A percentile compares a stretch with the other conserved stretches of the same genome.
phyloP scores from a whole-genome alignment of 2,797 vertebrate genomes.

The Australoheros facetus region DNA sequence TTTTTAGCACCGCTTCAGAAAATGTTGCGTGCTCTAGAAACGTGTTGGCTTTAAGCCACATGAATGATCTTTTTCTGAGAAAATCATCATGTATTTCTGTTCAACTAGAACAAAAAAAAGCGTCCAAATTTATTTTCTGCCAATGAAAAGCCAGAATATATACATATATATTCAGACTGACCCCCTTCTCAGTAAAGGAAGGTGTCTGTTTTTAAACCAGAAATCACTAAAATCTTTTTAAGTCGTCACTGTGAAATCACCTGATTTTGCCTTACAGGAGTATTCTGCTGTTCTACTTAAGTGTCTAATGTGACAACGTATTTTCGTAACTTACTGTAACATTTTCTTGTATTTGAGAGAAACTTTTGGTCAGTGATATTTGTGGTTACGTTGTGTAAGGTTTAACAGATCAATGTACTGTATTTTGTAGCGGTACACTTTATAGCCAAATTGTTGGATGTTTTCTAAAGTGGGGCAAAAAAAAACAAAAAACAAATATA shows the following conservation, averaged over 20 bases:
- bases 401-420: conserved; percentile 81
- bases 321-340: conserved; percentile 78
- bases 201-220: conserved; percentile 63
- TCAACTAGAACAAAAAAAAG: conserved; percentile 52
- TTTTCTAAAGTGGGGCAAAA: conserved; percentile 67
- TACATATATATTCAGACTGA: conserved; percentile 28
- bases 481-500: conserved; percentile 13
- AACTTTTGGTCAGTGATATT: conserved; percentile 73
- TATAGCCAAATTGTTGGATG: conserved; percentile 74
- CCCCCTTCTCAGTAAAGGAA: conserved; percentile 41
- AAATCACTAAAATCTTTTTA: conserved; percentile 70
- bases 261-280: conserved; percentile 89
- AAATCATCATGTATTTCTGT: conserved; percentile 72
- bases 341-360: conserved; percentile 78
- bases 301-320: conserved; percentile 79
- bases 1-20: conserved; percentile 45
- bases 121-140: conserved; percentile 56
- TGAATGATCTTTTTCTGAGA: conserved; percentile 59
- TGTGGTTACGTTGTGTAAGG: conserved; percentile 78
- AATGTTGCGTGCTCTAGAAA: conserved; percentile 48
- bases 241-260: conserved; percentile 88
- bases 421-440: conserved; percentile 84
- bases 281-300: conserved; percentile 82
- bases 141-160: conserved; percentile 43
- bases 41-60: conserved; percentile 42